phyloP scores from a whole-genome alignment of 2,797 vertebrate genomes.

The Manis javanica region DNA sequence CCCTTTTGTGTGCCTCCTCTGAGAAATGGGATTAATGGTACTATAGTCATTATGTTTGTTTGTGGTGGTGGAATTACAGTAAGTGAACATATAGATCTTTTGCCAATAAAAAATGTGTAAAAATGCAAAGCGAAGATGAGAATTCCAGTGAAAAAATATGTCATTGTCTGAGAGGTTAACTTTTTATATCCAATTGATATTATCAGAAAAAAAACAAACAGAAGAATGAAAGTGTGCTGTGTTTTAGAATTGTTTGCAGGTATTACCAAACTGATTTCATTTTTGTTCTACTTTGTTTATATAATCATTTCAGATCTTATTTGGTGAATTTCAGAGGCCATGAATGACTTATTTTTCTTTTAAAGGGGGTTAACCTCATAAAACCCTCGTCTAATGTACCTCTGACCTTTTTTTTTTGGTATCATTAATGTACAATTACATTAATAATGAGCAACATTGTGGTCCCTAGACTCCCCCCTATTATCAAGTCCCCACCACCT shows the following conservation, averaged over 20 bases:
- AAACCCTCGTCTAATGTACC: background rate
- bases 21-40: conserved; percentile 33
- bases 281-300: conserved; percentile 48
- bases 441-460: no score
- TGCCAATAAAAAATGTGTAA: conserved; percentile 51
- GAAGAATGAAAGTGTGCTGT: conserved; percentile 32
- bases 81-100: conserved; percentile 7
- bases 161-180: conserved; percentile 35
- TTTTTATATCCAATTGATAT: conserved; percentile 25
- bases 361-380: background rate
- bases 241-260: conserved; percentile 47
- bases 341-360: conserved; percentile 43
- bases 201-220: conserved; percentile 34
- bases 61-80: conserved; percentile 10
- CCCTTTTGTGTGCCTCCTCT: conserved; percentile 6
- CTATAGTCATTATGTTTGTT: background rate
- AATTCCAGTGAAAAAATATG: conserved; percentile 26
- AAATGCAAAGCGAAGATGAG: conserved; percentile 45
- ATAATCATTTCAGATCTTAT: conserved; percentile 43
- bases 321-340: conserved; percentile 49
- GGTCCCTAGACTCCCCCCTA: no score
- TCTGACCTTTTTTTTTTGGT: background rate
- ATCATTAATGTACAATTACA: no score
- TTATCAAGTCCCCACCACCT: no score
- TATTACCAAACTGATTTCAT: conserved; percentile 30